Evolutionary conservation across 2,888 invertebrate genomes (phyloP).

Genomic region (Parthenolecanium corni): DNA sequence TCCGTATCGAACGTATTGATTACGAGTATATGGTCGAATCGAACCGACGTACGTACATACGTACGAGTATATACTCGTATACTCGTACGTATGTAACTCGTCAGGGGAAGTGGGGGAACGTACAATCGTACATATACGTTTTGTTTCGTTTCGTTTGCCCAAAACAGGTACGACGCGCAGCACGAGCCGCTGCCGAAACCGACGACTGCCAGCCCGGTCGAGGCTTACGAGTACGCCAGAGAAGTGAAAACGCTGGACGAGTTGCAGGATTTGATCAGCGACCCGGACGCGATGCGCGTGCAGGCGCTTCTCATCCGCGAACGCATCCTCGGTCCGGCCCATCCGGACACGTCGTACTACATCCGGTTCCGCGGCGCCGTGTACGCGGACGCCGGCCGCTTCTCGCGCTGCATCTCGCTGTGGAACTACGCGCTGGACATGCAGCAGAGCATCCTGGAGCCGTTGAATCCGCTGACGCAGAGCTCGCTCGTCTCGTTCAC

Average conservation of each 20-base stretch:
- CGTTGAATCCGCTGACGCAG: slow-evolving; percentile 88
- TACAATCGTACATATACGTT: too few species aligned
- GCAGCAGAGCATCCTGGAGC: slow-evolving; percentile 86
- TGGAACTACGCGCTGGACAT: slow-evolving; percentile 96
- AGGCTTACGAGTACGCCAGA: slow-evolving; percentile 76
- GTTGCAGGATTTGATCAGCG: slow-evolving; percentile 73
- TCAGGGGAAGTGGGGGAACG: too few species aligned
- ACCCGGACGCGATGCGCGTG: slow-evolving; percentile 95
- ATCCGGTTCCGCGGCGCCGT: slow-evolving; percentile 74
- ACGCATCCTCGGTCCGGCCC: slow-evolving; percentile 79
- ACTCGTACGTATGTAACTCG: too few species aligned
- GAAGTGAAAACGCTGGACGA: slow-evolving; percentile 71
- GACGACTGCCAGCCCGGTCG: slow-evolving; percentile 54
- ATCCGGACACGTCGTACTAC: slow-evolving; percentile 94
- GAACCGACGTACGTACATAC: too few species aligned
- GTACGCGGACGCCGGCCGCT: slow-evolving; percentile 90
- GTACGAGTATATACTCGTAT: too few species aligned
- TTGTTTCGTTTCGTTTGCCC: too few species aligned
- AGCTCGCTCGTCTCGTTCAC: slow-evolving; percentile 88
- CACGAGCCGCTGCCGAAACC: slow-evolving; percentile 63
- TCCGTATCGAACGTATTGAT: too few species aligned
- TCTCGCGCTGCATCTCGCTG: slow-evolving; percentile 73
- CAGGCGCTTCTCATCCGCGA: slow-evolving; percentile 84
- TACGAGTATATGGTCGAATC: too few species aligned
- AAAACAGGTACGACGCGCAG: slow-evolving; percentile 47